Base-by-base conservation (phyloP, 2,888 invertebrate species). In the Crocallis elinguaria region DNA sequence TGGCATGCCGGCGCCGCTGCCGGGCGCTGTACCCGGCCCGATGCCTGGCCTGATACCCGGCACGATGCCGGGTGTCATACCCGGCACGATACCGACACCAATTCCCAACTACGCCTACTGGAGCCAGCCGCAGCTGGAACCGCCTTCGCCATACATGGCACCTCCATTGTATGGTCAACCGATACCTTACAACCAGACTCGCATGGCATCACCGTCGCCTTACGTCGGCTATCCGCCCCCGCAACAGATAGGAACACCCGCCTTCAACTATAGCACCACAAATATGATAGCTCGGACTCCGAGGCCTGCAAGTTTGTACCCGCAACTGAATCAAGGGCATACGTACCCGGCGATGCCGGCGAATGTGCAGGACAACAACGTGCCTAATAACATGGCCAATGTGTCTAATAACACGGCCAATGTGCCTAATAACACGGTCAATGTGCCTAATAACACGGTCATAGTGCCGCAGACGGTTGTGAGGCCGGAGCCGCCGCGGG, bases 251-350 rank as follows among this genome's bases (percentile, higher is more conserved):
- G 43, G 68, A 0, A 69, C 76, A 0, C 46, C 52, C 13, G 16
- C 21, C 3, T 90, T 88, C 62, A 90, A 88, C 58, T 90, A 86
- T 50, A 84, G 63, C 30, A 87, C 88, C 0, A 90, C 90, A 0
- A 90, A 88, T 30, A 80, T 91, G 86, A 88, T 90, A 60, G 68
- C 88, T 0, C 67, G 88, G 25, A 82, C 88, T 0, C 74, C 86
- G 0, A 69, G 83, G 11, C 88, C 88, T 0, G 63, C 64, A 6
- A 67, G 39, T 11, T 23, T 89, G 17, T 89, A 89, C 49, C 88
- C 90, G 0, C 84, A 83, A 48, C 49, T 86, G 14, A 78, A 62
- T 56, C 89, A 86, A 51, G 62, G 69, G 30, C 85, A 86, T 45
- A 64, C 71, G 0, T 90, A 88, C 54, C 86, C 88, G 1, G 36